These are phyloP conservation scores for Limnodromus scolopaceus DNA, from an alignment of 2,797 vertebrate species.

Conservation along the genomic window DNA sequence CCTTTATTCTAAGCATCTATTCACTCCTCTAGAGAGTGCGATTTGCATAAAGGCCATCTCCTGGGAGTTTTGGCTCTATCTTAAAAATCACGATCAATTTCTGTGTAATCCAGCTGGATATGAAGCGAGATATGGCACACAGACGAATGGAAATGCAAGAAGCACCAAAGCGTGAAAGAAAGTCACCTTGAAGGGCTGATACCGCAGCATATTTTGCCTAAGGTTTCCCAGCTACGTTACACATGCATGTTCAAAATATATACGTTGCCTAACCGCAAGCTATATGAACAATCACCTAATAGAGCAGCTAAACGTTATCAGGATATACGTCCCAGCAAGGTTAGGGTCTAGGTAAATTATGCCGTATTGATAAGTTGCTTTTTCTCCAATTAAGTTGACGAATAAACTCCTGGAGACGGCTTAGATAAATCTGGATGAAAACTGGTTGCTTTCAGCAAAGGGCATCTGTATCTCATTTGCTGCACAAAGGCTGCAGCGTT, in stretches of 20 bases:
- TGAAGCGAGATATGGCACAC: constrained; percentile 21
- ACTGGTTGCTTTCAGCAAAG: not conserved
- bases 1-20: constrained; percentile 64
- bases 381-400: not conserved
- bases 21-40: constrained; percentile 24
- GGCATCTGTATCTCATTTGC: not conserved
- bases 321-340: not conserved
- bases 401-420: not conserved
- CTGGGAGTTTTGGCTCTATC: constrained; percentile 55
- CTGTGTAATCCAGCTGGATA: constrained; percentile 69
- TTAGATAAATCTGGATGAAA: not conserved
- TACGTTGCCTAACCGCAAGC: not conserved
- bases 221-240: constrained; percentile 17
- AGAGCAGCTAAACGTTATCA: not conserved
- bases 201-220: constrained; percentile 20
- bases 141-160: constrained; percentile 49
- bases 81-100: constrained; percentile 67
- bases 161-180: constrained; percentile 71
- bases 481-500: not conserved
- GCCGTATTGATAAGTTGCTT: not conserved
- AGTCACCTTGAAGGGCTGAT: constrained; percentile 71
- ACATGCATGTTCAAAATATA: not conserved
- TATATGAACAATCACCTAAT: not conserved
- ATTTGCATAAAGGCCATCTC: constrained; percentile 67
- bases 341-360: not conserved